phyloP scores from a whole-genome alignment of 2,888 invertebrate genomes.

The Gandaritis pyraliata region DNA sequence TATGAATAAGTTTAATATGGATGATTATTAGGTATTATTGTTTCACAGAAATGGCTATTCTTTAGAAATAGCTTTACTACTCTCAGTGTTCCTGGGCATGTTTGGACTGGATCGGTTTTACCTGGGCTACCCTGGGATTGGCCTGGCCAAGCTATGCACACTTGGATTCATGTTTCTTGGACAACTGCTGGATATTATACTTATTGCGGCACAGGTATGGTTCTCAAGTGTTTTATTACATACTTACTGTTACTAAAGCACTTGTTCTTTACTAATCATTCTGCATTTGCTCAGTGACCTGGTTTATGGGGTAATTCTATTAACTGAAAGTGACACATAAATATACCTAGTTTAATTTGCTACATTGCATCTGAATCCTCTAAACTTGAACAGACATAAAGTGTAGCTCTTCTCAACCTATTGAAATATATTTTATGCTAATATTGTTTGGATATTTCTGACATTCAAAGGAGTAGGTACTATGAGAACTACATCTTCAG shows the following conservation, averaged over 20 bases:
- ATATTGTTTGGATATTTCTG: no score
- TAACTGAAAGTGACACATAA: no score
- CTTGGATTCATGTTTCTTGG: constrained; percentile 98
- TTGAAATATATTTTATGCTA: no score
- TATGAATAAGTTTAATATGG: not conserved
- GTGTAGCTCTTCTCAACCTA: no score
- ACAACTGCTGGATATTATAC: constrained; percentile 96
- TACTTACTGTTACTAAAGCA: no score
- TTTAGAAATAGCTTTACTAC: constrained; percentile 94
- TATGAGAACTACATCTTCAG: no score
- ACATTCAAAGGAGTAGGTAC: no score
- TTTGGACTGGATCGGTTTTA: constrained; percentile 99
- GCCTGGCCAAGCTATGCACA: constrained; percentile 97
- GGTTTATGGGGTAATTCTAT: no score
- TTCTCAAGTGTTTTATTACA: not conserved
- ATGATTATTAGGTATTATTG: not conserved
- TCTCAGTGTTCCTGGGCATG: constrained; percentile 99
- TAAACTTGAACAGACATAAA: no score
- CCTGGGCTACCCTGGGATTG: constrained; percentile 98
- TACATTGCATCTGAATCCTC: no score
- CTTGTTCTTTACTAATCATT: not conserved
- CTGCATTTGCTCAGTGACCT: no score
- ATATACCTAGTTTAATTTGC: no score
- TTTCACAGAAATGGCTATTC: constrained; percentile 94
- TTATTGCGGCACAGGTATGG: constrained; percentile 94